Base-by-base conservation (phyloP, 2,113 vertebrate species). In the Stigmatopora nigra region DNA sequence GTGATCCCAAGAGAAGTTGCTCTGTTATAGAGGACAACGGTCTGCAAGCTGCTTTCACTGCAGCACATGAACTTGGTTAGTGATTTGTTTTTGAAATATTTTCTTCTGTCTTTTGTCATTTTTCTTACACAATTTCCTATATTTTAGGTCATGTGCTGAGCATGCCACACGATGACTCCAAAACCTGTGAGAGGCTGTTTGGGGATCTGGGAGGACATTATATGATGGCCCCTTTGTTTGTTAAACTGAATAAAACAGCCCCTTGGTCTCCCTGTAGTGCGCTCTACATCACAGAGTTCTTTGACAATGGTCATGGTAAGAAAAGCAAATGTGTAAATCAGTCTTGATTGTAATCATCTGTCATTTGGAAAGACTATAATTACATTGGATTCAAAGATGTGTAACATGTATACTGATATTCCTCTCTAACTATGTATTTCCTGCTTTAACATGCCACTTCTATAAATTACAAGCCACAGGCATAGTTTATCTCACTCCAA, bases 11-110 rank as follows among this genome's bases (percentile, higher is more conserved):
- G 80, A 94, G 95, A 76, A 99, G 97, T 87, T 99, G 97, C 82
- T 98, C 96, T 0, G 96, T 99, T 72, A 99, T 99, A 0, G 97
- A 99, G 86, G 97, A 99, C 0, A 96, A 98, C 0, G 97, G 97
- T n/a, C 89, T 99, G 17, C 97, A 96, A 0, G 98, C 97, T 0
- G 95, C 96, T 22, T 99, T 98, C 89, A 99, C 97, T 78, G 98
- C 96, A 0, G 96, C 96, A 67, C 96, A 99, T 0, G 96, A 99
- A 84, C 92, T 99, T 5, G 97, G 97, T 99, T 84, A 92, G 92
- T 4, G 56, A 14, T 57, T 44, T 20, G 9, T 13, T 3, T 64
- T 20, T 17, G 52, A 49, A 65, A 17, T 4, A 41, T 5, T 1
- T 19, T 48, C 35, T 25, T 1, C 6, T 3, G 14, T 10, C 25